Conservation (phyloP, 2,797 vertebrate genomes). For the Muraenolepis orangiensis region DNA sequence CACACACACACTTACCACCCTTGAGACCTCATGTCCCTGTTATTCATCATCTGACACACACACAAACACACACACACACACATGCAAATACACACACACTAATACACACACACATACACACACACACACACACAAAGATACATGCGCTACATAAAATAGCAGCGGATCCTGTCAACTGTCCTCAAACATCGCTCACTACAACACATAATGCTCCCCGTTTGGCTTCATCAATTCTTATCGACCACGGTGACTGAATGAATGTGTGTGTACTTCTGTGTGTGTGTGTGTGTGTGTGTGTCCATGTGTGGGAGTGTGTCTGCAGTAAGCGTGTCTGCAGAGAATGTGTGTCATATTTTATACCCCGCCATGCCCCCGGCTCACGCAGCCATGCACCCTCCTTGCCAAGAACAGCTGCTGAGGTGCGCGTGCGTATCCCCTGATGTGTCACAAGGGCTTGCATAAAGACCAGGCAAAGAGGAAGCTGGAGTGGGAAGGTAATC, state of each 20-base stretch:
- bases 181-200: slow-evolving; percentile 62
- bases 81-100: neutral
- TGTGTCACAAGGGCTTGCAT: slow-evolving; percentile 48
- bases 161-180: slow-evolving; percentile 37
- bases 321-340: neutral
- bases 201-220: slow-evolving; percentile 41
- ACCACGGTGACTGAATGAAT: slow-evolving; percentile 23
- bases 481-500: neutral
- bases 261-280: slow-evolving; percentile 10
- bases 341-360: neutral
- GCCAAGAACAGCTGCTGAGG: neutral
- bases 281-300: slow-evolving; percentile 11
- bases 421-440: slow-evolving; percentile 38
- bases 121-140: neutral
- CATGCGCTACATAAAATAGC: neutral
- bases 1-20: too few species aligned
- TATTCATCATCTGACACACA: neutral
- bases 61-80: slow-evolving; percentile 5
- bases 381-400: neutral
- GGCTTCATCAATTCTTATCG: slow-evolving; percentile 67
- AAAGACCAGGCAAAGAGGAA: slow-evolving; percentile 28
- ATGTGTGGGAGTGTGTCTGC: neutral
- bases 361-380: neutral
- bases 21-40: too few species aligned
- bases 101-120: neutral